Conservation (phyloP, 2,888 invertebrate genomes). For the Oscheius sp. region DNA sequence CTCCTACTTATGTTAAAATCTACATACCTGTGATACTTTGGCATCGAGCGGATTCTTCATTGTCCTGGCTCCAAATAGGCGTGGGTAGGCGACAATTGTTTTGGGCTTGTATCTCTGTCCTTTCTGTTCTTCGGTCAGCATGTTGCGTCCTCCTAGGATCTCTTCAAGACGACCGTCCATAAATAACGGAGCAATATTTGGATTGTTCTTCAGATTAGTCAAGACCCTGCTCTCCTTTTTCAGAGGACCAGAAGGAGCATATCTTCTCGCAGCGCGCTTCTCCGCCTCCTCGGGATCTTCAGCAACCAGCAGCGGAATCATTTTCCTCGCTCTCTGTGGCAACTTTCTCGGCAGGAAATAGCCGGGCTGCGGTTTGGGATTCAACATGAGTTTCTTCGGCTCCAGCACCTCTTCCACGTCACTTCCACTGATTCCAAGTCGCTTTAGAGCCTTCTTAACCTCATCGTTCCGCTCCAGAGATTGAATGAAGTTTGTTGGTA, state of each 20-base stretch:
- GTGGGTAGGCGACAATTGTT: constrained; percentile 49
- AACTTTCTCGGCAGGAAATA: constrained; percentile 59
- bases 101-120: constrained; percentile 42
- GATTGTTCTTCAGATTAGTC: constrained; percentile 59
- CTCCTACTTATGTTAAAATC: not conserved
- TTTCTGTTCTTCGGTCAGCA: constrained; percentile 55
- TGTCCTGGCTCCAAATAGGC: constrained; percentile 53
- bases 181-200: constrained; percentile 63
- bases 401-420: constrained; percentile 60
- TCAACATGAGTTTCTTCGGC: constrained; percentile 52
- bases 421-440: constrained; percentile 28
- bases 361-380: constrained; percentile 63
- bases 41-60: constrained; percentile 50
- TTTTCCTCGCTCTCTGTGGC: constrained; percentile 62
- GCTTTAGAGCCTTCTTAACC: constrained; percentile 36
- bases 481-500: constrained; percentile 48
- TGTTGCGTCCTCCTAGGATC: constrained; percentile 53
- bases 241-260: constrained; percentile 38
- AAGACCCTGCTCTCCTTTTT: constrained; percentile 41
- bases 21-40: constrained; percentile 49
- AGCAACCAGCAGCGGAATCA: constrained; percentile 67
- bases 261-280: constrained; percentile 37
- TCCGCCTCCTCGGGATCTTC: constrained; percentile 39
- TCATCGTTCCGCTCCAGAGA: constrained; percentile 48
- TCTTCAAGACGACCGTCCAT: constrained; percentile 56